Evolutionary conservation across 2,113 vertebrate genomes (phyloP).

Genomic region (Chionis minor): DNA sequence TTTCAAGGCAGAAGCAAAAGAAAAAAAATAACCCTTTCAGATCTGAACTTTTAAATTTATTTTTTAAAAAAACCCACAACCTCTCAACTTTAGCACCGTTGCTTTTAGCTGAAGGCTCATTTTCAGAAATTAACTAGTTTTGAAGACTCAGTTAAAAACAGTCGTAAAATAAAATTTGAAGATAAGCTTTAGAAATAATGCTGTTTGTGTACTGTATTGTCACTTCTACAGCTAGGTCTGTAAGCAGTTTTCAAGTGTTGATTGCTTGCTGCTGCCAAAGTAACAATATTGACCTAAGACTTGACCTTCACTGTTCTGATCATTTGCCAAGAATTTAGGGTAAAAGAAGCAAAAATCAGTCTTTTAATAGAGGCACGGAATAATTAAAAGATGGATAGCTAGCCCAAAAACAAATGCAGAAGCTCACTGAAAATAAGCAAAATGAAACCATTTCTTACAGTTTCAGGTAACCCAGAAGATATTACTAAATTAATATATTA

Average conservation of each 20-base stretch:
- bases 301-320: not conserved
- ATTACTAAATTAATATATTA: not conserved
- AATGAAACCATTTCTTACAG: not conserved
- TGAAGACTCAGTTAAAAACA: not conserved
- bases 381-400: not conserved
- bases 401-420: not conserved
- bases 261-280: not conserved
- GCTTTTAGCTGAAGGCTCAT: not conserved
- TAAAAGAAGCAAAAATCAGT: not conserved
- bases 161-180: not conserved
- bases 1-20: not conserved
- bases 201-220: not conserved
- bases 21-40: not conserved
- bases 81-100: not conserved
- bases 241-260: not conserved
- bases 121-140: not conserved
- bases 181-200: not conserved
- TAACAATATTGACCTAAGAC: not conserved
- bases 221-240: not conserved
- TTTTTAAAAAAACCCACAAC: not conserved
- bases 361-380: not conserved
- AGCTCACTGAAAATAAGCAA: not conserved
- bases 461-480: not conserved
- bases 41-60: too few species aligned
- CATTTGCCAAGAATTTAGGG: not conserved